phyloP scores from a whole-genome alignment of 2,113 vertebrate genomes.

The Symphodus melops region DNA sequence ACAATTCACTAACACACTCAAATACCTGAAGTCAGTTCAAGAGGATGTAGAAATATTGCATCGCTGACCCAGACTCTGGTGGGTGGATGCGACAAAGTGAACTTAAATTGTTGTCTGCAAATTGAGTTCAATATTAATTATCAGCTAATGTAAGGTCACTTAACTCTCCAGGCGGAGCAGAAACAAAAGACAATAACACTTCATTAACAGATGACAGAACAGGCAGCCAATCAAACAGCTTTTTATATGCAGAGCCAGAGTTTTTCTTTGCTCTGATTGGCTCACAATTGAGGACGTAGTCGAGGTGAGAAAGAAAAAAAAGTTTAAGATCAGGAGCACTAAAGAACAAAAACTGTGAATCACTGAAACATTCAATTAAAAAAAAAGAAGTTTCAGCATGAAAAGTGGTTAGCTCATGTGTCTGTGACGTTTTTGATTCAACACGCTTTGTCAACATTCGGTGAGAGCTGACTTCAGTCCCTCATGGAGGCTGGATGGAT shows the following conservation, averaged over 20 bases:
- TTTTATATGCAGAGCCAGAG: conserved; percentile 27
- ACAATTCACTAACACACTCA: too few species aligned
- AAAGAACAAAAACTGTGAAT: conserved; percentile 13
- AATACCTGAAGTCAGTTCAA: too few species aligned
- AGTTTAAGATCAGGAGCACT: conserved; percentile 9
- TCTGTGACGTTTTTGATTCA: conserved; percentile 46
- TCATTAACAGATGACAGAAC: neutral
- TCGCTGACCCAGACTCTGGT: too few species aligned
- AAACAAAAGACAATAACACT: conserved; percentile 4
- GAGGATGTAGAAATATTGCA: too few species aligned
- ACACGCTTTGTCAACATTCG: conserved; percentile 21
- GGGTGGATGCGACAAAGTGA: too few species aligned
- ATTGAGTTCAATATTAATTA: neutral
- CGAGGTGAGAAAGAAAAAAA: conserved; percentile 22
- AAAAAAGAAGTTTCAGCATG: neutral
- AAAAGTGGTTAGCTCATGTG: neutral
- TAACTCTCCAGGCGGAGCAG: neutral
- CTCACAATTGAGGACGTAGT: conserved; percentile 23
- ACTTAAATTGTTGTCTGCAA: too few species aligned
- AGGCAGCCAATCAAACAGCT: conserved; percentile 22
- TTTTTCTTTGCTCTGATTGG: conserved; percentile 36
- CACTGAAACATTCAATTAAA: conserved; percentile 28
- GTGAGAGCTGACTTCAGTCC: conserved; percentile 20
- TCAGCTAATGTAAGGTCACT: conserved; percentile 1
- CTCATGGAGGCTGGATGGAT: neutral